Evolutionary conservation across 1,140 invertebrate genomes (phyloP), one percentile per base, ranked within the genome.

Genomic region (Drosophila setifemur): DNA sequence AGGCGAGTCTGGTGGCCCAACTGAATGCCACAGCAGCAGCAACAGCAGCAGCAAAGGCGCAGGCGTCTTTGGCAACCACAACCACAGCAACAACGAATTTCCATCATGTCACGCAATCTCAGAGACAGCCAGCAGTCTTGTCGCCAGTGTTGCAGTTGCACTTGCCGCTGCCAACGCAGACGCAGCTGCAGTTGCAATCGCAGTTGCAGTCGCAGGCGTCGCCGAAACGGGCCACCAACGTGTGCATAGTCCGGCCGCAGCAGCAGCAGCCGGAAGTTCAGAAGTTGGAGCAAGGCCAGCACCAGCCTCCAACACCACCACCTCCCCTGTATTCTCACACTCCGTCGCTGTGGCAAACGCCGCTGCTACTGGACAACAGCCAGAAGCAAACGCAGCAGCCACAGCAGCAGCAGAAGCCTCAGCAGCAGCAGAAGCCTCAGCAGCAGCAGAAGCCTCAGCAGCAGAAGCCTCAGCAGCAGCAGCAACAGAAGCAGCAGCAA

Each of bases 331-430:
- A 87, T 28, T 66, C 76, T 45, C 81, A 86, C 53, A 89, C 88
- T 29, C 83, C 88, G 9, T 89, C 88, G 43, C 50, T 89, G 61
- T 89, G 88, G 88, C 88, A 89, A 61, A 89, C 88, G 37, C 88
- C 88, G 45, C 70, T 89, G 33, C 63, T 89, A 16, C 67, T 89
- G 70, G 88, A 89, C 18, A 85, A 55, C 25, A 64, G 50, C 25
- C 77, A 82, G 40, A 83, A 82, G 40, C 68, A 75, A 23, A 39
- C 48, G 4, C 71, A 64, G 16, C 73, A 28, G 14, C 55, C 44
- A 6, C 49, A 40, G 16, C 67, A 45, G 7, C 57, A 55, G n/a
- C 58, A 49, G 2, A 44, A 57, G 8, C 66, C 48, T 7, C 26
- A 8, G 26, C 35, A 61, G 4, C 69, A 70, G 9, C 44, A 11